Base-by-base conservation (phyloP, 2,888 invertebrate species). In the Pycnomerus fuliginosus region DNA sequence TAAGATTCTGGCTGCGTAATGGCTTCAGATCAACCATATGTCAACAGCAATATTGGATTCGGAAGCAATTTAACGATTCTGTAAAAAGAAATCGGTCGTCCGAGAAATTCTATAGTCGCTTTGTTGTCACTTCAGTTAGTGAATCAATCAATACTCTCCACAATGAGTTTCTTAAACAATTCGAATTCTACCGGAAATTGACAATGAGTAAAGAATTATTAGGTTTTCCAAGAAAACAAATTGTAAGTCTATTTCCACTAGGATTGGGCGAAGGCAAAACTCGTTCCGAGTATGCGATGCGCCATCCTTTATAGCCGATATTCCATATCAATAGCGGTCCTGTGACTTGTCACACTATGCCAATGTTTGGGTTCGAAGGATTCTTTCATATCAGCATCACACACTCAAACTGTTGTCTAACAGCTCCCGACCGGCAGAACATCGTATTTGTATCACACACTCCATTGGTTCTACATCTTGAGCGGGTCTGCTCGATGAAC, bases 11-110 rank as follows among this genome's bases (percentile, higher is more conserved):
- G 40, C 36, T 13, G 43, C 45, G 51, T 51, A 56, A 51, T 56
- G 50, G 50, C 43, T 37, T 36, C 42, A 53, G 55, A 55, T 55
- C 57, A 52, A 43, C 55, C 51, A 52, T 58, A 55, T 59, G 61
- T 61, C 61, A 61, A 61, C 58, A 58, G 51, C 55, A 53, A 56
- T 58, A 61, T 60, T 59, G 55, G 58, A 56, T 61, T 59, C 58
- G 58, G 60, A 60, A 61, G 60, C 58, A 58, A 60, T 61, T 58
- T 58, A 53, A 50, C 36, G 51, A 44, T 53, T 51, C 51, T 55
- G 48, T 52, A 54, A 10, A 59, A 56, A 54, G 58, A 56, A 61
- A 50, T 56, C 58, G 55, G 48, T 54, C 57, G 55, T 55, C 53
- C 49, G 51, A 52, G 57, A 54, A 56, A 60, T 61, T 58, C 59